Conservation (phyloP, 1,140 invertebrate genomes). For the Anthonomus grandis region DNA sequence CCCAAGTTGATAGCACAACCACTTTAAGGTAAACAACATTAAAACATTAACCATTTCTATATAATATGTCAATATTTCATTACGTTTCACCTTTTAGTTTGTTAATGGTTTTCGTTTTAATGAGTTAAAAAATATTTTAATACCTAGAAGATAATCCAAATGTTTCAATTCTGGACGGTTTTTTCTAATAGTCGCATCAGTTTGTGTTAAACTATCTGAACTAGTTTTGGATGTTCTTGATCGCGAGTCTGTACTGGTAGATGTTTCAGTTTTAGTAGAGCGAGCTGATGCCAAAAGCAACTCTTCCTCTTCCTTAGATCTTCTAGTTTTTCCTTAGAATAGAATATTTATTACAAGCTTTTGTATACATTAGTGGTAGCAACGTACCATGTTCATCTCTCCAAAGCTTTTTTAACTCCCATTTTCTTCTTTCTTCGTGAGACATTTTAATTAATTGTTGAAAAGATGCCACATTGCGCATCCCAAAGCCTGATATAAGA, state of each 20-base stretch:
- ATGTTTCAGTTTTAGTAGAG: background rate
- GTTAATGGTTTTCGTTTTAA: too few species aligned
- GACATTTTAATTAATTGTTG: constrained; percentile 28
- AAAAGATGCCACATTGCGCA: constrained; percentile 33
- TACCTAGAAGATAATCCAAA: constrained; percentile 20
- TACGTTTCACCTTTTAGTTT: too few species aligned
- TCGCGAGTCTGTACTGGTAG: background rate
- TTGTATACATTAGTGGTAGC: background rate
- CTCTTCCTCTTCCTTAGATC: background rate
- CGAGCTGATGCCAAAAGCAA: background rate
- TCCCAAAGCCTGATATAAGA: constrained; percentile 34
- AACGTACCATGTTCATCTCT: constrained; percentile 15
- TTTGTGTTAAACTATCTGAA: constrained; percentile 11
- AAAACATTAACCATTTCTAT: too few species aligned
- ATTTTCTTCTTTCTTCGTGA: constrained; percentile 23
- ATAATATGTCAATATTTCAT: too few species aligned
- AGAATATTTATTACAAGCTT: too few species aligned
- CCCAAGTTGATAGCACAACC: too few species aligned
- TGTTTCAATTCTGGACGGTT: background rate
- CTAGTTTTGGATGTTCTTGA: background rate
- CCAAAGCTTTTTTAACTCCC: constrained; percentile 19
- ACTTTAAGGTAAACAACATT: too few species aligned
- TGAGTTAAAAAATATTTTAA: too few species aligned
- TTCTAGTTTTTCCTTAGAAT: too few species aligned
- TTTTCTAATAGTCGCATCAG: background rate